A percentile compares a stretch with the other conserved stretches of the same genome.
Conservation (phyloP, 2,888 invertebrate genomes). For the Myopa testacea region DNA sequence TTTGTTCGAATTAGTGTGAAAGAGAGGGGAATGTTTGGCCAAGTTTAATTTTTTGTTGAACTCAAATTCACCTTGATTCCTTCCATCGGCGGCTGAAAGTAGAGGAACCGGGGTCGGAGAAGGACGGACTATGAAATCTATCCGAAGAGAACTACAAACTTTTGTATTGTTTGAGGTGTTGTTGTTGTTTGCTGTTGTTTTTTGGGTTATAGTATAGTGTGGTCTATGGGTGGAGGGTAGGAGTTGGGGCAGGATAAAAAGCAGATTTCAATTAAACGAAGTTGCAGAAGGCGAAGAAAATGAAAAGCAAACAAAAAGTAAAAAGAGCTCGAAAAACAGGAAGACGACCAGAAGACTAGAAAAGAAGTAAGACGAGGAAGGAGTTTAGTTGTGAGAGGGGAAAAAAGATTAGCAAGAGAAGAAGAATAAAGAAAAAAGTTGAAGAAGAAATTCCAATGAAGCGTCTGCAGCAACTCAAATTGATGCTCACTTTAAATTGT, state of each 20-base stretch:
- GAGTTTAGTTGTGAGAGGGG: too few species aligned
- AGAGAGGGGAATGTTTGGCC: background rate
- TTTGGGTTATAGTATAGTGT: too few species aligned
- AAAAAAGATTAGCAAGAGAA: too few species aligned
- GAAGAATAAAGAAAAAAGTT: too few species aligned
- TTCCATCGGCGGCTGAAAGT: background rate
- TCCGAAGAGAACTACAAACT: background rate
- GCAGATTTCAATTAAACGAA: background rate
- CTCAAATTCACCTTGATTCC: constrained; percentile 18
- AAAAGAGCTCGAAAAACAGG: background rate
- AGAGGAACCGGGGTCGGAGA: background rate
- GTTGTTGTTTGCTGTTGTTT: too few species aligned
- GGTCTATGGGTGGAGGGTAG: too few species aligned
- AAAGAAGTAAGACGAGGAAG: too few species aligned
- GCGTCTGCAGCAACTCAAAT: too few species aligned
- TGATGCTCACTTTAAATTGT: too few species aligned
- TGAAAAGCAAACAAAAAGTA: background rate
- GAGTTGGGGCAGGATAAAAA: background rate
- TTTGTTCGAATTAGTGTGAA: background rate
- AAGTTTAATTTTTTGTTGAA: constrained; percentile 8
- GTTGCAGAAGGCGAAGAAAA: background rate
- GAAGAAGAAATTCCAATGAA: too few species aligned
- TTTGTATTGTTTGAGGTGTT: background rate
- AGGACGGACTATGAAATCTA: background rate
- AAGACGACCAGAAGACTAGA: background rate